Conservation (phyloP, 2,888 invertebrate genomes). For the Caenorhabditis virilis region DNA sequence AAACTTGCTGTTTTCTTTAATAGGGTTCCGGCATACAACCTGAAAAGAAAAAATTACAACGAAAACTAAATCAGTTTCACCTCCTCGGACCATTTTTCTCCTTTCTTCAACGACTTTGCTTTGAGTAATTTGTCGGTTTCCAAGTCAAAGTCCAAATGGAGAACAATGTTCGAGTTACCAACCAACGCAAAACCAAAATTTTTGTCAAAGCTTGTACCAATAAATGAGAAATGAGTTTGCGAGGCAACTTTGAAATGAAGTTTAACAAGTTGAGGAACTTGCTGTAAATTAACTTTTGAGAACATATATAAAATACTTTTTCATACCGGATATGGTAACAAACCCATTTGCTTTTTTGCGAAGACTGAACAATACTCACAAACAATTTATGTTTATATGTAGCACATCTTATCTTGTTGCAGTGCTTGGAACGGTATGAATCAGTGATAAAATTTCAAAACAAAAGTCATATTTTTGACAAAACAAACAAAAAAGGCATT, state of each 20-base stretch:
- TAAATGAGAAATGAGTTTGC: slow-evolving; percentile 13
- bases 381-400: no score
- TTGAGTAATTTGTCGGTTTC: slow-evolving; percentile 5
- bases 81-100: neutral
- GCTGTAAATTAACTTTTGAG: slow-evolving; percentile 11
- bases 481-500: no score
- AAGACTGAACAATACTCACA: no score
- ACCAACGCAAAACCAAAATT: slow-evolving; percentile 13
- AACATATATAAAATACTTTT: no score
- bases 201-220: slow-evolving; percentile 11
- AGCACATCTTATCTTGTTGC: no score
- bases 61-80: no score
- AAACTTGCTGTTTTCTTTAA: no score
- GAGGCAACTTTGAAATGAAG: slow-evolving; percentile 8
- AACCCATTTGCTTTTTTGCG: no score
- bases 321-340: no score
- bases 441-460: no score
- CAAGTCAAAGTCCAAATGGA: slow-evolving; percentile 7
- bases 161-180: neutral
- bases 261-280: slow-evolving; percentile 21
- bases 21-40: neutral
- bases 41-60: neutral
- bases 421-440: no score
- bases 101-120: slow-evolving; percentile 10
- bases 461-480: no score